Percentiles rank a stretch among this genome's conserved stretches.
Evolutionary conservation across 2,113 vertebrate genomes (phyloP).

Genomic region (Microcebus jonahi): DNA sequence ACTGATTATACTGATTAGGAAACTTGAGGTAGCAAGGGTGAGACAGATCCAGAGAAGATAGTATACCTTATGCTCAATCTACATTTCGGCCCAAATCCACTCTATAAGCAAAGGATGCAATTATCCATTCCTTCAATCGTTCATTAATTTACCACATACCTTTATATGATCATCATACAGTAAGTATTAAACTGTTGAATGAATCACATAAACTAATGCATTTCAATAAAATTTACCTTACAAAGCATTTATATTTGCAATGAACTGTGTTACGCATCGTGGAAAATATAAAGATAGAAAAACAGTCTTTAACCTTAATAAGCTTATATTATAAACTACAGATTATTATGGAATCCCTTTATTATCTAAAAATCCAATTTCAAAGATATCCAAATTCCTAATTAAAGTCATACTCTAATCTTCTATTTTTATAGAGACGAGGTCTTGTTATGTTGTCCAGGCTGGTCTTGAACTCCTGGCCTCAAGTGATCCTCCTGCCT

Average conservation of each 20-base stretch:
- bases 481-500: too few species aligned
- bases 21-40: not conserved
- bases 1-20: not conserved
- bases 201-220: not conserved
- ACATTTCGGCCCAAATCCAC: not conserved
- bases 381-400: not conserved
- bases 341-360: not conserved
- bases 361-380: conserved; percentile 23
- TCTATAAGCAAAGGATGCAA: conserved; percentile 13
- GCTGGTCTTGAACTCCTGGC: too few species aligned
- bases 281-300: conserved; percentile 15
- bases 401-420: not conserved
- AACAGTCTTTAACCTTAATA: not conserved
- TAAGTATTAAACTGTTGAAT: not conserved
- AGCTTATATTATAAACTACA: not conserved
- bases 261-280: not conserved
- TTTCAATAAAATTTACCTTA: not conserved
- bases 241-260: not conserved
- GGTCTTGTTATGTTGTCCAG: too few species aligned
- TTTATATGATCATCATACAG: not conserved
- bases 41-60: not conserved
- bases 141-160: not conserved
- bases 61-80: not conserved
- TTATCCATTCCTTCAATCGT: not conserved
- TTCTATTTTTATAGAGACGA: too few species aligned